phyloP scores from a whole-genome alignment of 1,140 invertebrate genomes.

The Portunus trituberculatus region DNA sequence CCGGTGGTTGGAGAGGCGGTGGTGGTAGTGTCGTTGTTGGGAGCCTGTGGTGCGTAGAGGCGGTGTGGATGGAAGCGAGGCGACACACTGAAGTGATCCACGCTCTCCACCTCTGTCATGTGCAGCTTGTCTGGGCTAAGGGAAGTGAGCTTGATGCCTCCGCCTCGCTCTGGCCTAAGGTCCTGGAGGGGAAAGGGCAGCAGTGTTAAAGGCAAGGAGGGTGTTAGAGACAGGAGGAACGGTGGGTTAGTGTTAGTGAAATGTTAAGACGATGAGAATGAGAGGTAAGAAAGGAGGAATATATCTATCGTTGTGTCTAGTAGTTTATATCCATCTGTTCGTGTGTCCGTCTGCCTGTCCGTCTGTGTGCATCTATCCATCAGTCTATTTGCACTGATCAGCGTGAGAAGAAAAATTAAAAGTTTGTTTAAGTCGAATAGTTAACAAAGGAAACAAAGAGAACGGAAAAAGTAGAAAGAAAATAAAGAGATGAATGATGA shows the following conservation, averaged over 20 bases:
- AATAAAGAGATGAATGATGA: not conserved
- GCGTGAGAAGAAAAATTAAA: no score
- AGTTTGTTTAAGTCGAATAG: no score
- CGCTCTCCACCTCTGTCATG: conserved; percentile 63
- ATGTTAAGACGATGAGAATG: not conserved
- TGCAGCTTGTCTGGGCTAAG: conserved; percentile 70
- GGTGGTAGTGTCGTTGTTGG: conserved; percentile 45
- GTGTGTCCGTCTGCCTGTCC: no score
- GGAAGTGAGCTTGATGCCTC: conserved; percentile 46
- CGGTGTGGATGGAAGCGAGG: conserved; percentile 45
- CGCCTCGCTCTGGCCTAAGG: conserved; percentile 40
- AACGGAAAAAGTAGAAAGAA: not conserved
- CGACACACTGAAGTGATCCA: conserved; percentile 72
- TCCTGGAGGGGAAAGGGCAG: conserved; percentile 28
- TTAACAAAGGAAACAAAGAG: no score
- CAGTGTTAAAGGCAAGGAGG: not conserved
- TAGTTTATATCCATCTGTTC: no score
- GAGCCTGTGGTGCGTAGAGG: conserved; percentile 27
- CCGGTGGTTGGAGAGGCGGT: conserved; percentile 3
- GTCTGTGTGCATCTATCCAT: no score
- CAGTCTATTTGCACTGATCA: no score
- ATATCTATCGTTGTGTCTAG: no score
- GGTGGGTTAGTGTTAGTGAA: no score
- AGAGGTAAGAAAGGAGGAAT: not conserved
- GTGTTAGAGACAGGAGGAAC: not conserved